phyloP scores from a whole-genome alignment of 1,140 invertebrate species.

The Pinna nobilis region DNA sequence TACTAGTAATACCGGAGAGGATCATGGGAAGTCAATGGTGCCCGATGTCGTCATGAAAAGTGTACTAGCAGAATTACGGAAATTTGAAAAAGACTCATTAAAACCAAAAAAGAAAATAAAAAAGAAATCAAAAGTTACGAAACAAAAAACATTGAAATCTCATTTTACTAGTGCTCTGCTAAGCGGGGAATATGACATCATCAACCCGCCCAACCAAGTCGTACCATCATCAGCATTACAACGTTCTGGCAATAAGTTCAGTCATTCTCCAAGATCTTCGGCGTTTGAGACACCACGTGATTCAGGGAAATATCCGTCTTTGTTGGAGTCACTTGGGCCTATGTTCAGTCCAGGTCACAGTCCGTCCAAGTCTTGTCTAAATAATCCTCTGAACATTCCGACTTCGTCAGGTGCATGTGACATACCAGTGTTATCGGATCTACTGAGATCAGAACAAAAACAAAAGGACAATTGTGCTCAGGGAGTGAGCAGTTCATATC shows the following conservation, averaged over 20 bases:
- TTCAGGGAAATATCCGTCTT: conserved; percentile 9
- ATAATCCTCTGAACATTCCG: neutral
- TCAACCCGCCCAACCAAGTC: conserved; percentile 69
- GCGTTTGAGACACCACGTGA: conserved; percentile 60
- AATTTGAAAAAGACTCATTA: conserved; percentile 62
- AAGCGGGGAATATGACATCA: conserved; percentile 61
- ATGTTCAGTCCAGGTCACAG: conserved; percentile 18
- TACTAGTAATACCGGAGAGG: conserved; percentile 29
- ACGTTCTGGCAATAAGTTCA: conserved; percentile 52
- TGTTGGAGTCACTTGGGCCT: conserved; percentile 7
- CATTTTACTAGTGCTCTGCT: conserved; percentile 37
- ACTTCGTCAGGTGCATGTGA: conserved; percentile 30
- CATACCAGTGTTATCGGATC: conserved; percentile 51
- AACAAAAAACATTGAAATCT: conserved; percentile 39
- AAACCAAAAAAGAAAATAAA: conserved; percentile 62
- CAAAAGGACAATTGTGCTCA: conserved; percentile 8
- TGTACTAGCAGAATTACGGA: conserved; percentile 62
- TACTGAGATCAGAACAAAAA: conserved; percentile 28
- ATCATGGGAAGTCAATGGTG: conserved; percentile 49
- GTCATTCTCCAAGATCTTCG: conserved; percentile 59
- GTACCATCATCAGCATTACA: conserved; percentile 58
- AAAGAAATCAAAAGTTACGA: conserved; percentile 51
- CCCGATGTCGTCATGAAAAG: conserved; percentile 64
- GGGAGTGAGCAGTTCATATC: neutral
- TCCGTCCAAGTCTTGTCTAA: conserved; percentile 7